Evolutionary conservation across 1,140 invertebrate species (phyloP).

Genomic region (Bathynomus jamesi): DNA sequence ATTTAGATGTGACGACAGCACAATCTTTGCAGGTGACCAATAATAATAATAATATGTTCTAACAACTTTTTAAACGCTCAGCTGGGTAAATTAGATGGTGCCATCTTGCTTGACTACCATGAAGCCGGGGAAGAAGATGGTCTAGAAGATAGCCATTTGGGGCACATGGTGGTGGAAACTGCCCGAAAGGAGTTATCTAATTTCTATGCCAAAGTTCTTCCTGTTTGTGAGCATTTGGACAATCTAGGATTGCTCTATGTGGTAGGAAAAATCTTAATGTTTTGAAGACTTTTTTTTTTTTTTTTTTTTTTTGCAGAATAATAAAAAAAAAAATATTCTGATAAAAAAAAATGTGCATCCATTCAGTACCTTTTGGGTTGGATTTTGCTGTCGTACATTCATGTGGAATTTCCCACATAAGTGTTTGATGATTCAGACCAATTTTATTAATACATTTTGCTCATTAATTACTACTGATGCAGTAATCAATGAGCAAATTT

Average conservation of each 20-base stretch:
- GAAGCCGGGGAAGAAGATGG: constrained; percentile 73
- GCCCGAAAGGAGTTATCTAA: constrained; percentile 78
- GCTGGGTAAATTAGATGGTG: constrained; percentile 78
- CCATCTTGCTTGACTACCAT: constrained; percentile 74
- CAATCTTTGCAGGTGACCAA: too few species aligned
- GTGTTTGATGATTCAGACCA: too few species aligned
- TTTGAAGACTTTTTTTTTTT: background rate
- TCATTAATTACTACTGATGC: background rate
- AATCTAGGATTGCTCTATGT: constrained; percentile 71
- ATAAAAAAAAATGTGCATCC: background rate
- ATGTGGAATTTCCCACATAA: background rate
- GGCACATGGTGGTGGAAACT: constrained; percentile 72
- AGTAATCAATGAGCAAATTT: background rate
- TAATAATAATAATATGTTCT: too few species aligned
- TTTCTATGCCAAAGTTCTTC: constrained; percentile 80
- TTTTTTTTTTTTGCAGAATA: background rate
- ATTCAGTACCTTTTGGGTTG: background rate
- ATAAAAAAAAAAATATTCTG: background rate
- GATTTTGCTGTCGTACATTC: background rate
- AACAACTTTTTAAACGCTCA: constrained; percentile 41
- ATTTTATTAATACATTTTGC: too few species aligned
- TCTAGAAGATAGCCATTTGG: constrained; percentile 78
- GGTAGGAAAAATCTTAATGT: constrained; percentile 50
- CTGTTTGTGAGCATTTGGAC: constrained; percentile 80
- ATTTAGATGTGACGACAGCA: too few species aligned